phyloP scores from a whole-genome alignment of 2,888 invertebrate genomes.

The Harpalus rubripes region DNA sequence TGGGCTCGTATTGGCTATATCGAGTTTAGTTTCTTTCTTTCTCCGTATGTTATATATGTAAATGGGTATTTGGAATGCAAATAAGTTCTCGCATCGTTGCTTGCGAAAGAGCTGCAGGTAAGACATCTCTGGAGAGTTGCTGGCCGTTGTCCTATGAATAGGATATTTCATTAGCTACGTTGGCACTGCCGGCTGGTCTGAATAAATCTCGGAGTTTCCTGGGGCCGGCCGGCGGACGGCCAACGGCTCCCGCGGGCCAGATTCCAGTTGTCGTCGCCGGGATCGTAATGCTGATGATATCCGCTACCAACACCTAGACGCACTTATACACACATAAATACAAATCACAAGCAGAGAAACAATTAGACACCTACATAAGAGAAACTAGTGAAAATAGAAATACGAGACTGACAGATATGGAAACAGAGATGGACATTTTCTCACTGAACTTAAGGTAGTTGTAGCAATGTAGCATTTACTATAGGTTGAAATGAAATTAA shows the following conservation, averaged over 20 bases:
- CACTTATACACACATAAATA: slow-evolving; percentile 61
- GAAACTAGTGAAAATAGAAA: too few relatives aligned
- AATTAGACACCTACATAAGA: too few relatives aligned
- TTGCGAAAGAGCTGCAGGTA: slow-evolving; percentile 24
- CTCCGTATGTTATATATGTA: slow-evolving; percentile 13
- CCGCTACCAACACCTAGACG: slow-evolving; percentile 53
- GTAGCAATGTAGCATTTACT: too few relatives aligned
- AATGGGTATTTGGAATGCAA: slow-evolving; percentile 50
- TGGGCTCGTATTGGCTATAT: too few relatives aligned
- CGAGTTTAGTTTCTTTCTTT: neutral
- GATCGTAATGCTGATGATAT: slow-evolving; percentile 69
- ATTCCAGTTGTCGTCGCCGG: slow-evolving; percentile 75
- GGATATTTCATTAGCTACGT: slow-evolving; percentile 76
- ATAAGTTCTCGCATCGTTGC: slow-evolving; percentile 40
- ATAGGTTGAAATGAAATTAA: too few relatives aligned
- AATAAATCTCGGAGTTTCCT: slow-evolving; percentile 76
- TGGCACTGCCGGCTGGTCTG: slow-evolving; percentile 73
- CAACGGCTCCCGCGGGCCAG: slow-evolving; percentile 77
- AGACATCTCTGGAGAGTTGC: slow-evolving; percentile 43
- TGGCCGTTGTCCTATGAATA: slow-evolving; percentile 74
- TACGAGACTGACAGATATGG: too few relatives aligned
- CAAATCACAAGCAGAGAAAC: slow-evolving; percentile 17
- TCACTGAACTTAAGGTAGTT: too few relatives aligned
- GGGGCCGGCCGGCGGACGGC: slow-evolving; percentile 44
- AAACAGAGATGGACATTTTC: too few relatives aligned